Percentiles rank a stretch among this genome's conserved stretches.
Conservation (phyloP, 2,888 invertebrate genomes). For the Dilophus febrilis region DNA sequence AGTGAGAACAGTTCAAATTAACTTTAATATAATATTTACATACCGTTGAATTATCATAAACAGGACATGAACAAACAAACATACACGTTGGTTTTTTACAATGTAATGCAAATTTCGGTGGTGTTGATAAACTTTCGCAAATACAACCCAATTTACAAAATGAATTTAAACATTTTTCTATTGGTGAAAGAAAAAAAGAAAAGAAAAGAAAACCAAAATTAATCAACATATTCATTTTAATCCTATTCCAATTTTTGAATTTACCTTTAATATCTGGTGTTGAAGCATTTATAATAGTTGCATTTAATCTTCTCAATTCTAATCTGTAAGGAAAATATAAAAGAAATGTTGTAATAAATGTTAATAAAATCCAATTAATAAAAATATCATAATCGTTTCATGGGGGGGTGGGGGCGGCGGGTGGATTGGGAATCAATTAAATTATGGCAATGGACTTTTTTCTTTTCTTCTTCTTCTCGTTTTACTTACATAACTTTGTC, state of each 20-base stretch:
- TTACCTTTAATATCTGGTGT: background rate
- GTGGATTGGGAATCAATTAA: no score
- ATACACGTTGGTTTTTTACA: constrained; percentile 38
- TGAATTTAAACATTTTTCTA: constrained; percentile 32
- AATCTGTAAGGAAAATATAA: constrained; percentile 13
- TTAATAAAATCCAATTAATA: no score
- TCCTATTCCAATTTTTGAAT: constrained; percentile 25
- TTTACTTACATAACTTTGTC: no score
- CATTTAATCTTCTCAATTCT: constrained; percentile 45
- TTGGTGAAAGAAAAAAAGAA: no score
- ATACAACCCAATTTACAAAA: constrained; percentile 48
- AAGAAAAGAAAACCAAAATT: constrained; percentile 55
- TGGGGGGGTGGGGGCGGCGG: no score
- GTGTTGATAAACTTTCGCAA: constrained; percentile 39
- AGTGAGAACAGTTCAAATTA: no score
- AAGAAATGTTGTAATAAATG: background rate
- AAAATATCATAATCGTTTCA: no score
- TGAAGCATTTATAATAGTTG: constrained; percentile 40
- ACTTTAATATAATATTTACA: no score
- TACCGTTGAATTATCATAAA: constrained; percentile 9
- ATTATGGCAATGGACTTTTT: no score
- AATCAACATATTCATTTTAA: constrained; percentile 37
- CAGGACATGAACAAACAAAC: constrained; percentile 30
- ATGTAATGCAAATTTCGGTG: constrained; percentile 34
- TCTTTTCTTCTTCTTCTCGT: no score